Percentiles rank a stretch among this genome's conserved stretches.
Conservation (phyloP, 2,113 vertebrate species). For the Dromaius novaehollandiae region DNA sequence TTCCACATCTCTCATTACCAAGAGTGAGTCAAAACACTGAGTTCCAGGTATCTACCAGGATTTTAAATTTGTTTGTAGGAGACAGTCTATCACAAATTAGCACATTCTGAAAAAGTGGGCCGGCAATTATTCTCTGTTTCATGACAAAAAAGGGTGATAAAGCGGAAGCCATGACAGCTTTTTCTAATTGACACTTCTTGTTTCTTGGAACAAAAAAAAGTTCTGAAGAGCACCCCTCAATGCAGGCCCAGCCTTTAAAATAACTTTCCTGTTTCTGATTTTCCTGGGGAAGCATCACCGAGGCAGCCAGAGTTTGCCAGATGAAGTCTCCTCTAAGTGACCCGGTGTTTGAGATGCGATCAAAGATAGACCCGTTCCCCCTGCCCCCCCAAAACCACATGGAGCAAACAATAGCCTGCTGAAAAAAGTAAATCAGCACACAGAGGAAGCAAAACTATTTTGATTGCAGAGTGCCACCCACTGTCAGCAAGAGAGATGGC, state of each 20-base stretch:
- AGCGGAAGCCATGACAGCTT: not conserved
- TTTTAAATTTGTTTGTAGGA: not conserved
- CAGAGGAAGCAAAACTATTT: not conserved
- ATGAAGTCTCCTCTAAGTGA: accelerated
- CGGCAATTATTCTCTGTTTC: not conserved
- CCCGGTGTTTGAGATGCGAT: not conserved
- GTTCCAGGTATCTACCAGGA: not conserved
- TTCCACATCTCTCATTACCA: not conserved
- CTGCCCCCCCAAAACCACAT: accelerated
- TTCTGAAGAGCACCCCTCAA: not conserved
- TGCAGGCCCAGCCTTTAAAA: not conserved
- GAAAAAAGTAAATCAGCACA: not conserved
- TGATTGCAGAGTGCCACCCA: conserved; percentile 53
- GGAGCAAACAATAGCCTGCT: not conserved
- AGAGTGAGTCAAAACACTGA: accelerated
- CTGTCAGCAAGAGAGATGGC: not conserved
- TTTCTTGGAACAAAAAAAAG: not conserved
- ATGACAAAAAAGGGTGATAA: not conserved
- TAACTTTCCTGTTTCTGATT: not conserved
- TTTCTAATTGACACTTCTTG: not conserved
- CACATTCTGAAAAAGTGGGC: not conserved
- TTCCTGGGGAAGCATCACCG: not conserved
- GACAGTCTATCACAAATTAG: not conserved
- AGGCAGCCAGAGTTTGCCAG: not conserved
- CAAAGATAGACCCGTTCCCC: not conserved